Conservation (phyloP, 2,113 vertebrate genomes). For the Rhombomys opimus region DNA sequence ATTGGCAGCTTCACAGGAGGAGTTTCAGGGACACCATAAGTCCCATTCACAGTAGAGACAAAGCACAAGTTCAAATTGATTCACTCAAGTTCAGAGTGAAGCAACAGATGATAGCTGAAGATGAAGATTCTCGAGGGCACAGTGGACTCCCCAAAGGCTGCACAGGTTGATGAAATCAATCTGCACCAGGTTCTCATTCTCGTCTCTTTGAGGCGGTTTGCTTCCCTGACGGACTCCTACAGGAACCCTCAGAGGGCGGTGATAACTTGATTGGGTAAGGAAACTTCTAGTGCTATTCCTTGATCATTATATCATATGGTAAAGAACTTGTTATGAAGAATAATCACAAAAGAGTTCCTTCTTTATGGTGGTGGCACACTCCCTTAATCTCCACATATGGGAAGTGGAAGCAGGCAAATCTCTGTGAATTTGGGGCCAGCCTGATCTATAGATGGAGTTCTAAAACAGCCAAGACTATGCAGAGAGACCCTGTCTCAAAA, state of each 20-base stretch:
- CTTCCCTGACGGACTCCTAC: not conserved
- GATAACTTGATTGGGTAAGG: not conserved
- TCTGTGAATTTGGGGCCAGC: not conserved
- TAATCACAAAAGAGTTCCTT: not conserved
- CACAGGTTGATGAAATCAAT: not conserved
- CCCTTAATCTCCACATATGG: not conserved
- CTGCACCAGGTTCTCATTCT: not conserved
- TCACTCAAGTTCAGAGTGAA: not conserved
- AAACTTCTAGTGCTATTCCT: not conserved
- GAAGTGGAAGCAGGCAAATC: not conserved
- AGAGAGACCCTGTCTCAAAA: not conserved
- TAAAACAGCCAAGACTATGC: not conserved
- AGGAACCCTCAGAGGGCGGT: not conserved
- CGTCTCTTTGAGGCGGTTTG: not conserved
- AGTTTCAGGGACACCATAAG: not conserved
- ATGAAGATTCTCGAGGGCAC: not conserved
- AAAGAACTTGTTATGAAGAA: not conserved
- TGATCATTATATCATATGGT: not conserved
- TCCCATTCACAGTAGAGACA: not conserved
- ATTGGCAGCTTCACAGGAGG: not conserved
- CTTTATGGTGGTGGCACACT: not conserved
- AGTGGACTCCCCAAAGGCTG: not conserved
- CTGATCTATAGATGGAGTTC: not conserved
- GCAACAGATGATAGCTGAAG: not conserved
- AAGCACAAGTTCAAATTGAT: not conserved